Conservation (phyloP, 2,797 vertebrate genomes). For the Picus viridis region DNA sequence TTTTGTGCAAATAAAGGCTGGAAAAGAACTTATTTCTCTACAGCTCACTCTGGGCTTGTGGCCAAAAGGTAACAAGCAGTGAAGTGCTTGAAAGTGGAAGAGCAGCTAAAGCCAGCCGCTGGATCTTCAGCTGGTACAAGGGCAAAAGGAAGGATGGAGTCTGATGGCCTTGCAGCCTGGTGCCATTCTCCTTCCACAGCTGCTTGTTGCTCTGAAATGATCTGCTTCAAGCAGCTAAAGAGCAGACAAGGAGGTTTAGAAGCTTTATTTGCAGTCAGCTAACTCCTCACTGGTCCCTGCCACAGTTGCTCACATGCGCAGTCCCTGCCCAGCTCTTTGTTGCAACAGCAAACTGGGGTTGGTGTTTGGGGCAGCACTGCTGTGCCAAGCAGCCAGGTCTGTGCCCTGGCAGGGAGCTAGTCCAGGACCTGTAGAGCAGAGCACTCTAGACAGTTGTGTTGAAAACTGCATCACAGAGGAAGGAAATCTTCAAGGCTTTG, state of each 20-base stretch:
- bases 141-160: background rate
- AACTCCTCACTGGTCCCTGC: background rate
- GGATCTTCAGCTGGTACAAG: background rate
- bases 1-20: background rate
- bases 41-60: background rate
- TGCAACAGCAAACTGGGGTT: background rate
- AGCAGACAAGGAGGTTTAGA: background rate
- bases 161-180: background rate
- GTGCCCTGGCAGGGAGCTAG: background rate
- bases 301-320: background rate
- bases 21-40: background rate
- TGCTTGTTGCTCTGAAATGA: background rate
- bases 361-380: background rate
- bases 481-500: background rate
- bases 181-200: background rate
- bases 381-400: background rate
- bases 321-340: background rate
- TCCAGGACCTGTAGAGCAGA: background rate
- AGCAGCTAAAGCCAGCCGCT: slow-evolving; percentile 5
- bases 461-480: background rate
- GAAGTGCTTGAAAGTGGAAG: background rate
- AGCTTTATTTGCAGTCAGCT: background rate
- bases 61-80: background rate
- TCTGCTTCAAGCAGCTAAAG: background rate
- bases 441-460: background rate